Evolutionary conservation across 2,113 vertebrate genomes (phyloP), one percentile per base, ranked within the genome.

Genomic region (Nibea coibor): DNA sequence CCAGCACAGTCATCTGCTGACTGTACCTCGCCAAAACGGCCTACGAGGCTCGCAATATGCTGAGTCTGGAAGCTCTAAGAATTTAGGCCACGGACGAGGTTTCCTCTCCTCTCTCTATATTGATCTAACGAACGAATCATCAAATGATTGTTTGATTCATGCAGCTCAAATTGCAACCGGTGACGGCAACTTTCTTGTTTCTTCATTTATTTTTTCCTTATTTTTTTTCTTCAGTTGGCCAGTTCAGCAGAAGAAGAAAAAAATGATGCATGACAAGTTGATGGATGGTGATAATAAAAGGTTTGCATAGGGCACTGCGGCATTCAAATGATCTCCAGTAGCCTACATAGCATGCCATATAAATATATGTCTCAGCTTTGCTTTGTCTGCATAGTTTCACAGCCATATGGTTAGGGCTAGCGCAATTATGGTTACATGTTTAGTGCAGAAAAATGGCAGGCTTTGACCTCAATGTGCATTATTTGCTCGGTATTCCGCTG

Each of bases 271-370:
- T 58, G 83, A 77, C 72, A 88, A 76, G 71, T 87, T 89, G 88
- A 91, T 89, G 85, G 83, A 90, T 90, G 92, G 82, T 35, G 86
- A 90, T 88, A 91, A 90, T 92, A 88, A 84, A 56, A 81, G 85
- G 84, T 90, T 85, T 81, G 82, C 69, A 63, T 84, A 74, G 82
- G 88, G 75, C 69, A 78, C 75, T 47, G 81, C 78, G 16, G 78
- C 72, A 64, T 83, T 87, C 76, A 86, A 72, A 84, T 78, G 72
- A 85, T 89, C 73, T 81, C 69, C 51, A 5, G 67, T 77, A 85
- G 69, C 70, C 75, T 80, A 80, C 73, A 75, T 75, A 82, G 66
- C 19, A 6, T 50, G 54, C 82, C 57, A 61, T 85, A 78, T 77
- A 84, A 64, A 89, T 3, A 78, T 56, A 86, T 58, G 76, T 42